Evolutionary conservation across 2,888 invertebrate genomes (phyloP).

Genomic region (Hydroisotoma schaefferi): DNA sequence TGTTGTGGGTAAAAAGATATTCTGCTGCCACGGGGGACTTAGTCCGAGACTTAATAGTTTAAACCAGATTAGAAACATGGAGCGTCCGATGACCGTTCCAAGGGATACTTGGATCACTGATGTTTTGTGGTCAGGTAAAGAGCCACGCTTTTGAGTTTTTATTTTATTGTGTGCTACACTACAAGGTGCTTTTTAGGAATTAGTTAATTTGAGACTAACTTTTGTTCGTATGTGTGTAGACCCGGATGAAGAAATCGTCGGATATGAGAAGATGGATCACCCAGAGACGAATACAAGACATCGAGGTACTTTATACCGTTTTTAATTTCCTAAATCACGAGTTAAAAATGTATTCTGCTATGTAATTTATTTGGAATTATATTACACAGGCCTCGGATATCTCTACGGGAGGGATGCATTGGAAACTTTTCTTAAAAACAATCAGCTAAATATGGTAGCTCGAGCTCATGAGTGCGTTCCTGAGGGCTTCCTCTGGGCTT

Average conservation of each 20-base stretch:
- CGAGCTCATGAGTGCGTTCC: conserved; percentile 16
- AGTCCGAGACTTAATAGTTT: conserved; percentile 15
- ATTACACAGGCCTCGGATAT: no score
- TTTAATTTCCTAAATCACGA: no score
- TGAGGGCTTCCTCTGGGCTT: background rate
- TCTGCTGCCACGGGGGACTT: conserved; percentile 37
- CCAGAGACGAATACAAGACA: conserved; percentile 23
- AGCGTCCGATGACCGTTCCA: conserved; percentile 10
- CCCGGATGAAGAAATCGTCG: conserved; percentile 18
- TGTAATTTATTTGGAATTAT: no score
- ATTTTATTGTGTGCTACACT: background rate
- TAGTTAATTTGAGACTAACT: no score
- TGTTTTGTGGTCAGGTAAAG: conserved; percentile 24
- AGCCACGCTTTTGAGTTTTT: background rate
- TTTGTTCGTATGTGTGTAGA: no score
- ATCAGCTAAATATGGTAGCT: conserved; percentile 14
- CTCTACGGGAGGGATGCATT: conserved; percentile 19
- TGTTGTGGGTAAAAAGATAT: conserved; percentile 18
- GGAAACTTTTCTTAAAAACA: conserved; percentile 18
- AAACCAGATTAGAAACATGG: conserved; percentile 7
- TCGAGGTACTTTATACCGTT: conserved; percentile 25
- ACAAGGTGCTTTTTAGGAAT: background rate
- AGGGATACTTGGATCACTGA: conserved; percentile 13
- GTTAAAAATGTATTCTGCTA: no score
- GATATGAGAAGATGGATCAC: conserved; percentile 25